Base-by-base conservation (phyloP, 2,113 vertebrate genomes). In the Noctilio leporinus region DNA sequence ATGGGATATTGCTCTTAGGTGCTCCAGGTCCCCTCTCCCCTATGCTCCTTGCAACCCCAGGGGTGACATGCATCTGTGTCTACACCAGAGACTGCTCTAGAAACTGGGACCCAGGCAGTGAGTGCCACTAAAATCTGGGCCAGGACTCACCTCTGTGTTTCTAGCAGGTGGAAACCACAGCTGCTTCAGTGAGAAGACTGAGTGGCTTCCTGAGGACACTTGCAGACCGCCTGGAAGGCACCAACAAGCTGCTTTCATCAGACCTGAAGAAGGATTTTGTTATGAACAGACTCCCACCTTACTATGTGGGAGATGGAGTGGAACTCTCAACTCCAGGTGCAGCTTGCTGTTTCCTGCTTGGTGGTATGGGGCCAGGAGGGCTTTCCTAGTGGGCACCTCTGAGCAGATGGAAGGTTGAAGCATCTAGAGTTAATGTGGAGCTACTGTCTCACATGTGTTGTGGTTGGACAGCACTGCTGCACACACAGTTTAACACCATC, bases 251-350 rank as follows among this genome's bases (percentile, higher is more conserved):
- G 33, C 97, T 98, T 15, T 98, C 99, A 4, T 97, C 98, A 0
- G 98, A 98, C 91, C 99, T 99, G 99, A 99, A 98, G 98, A 99
- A 99, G 96, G 99, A 99, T 97, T 99, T 99, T 85, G 97, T 99
- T 84, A 95, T 7, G 57, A 98, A 98, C 96, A 98, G 99, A 73
- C 89, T 99, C 15, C 99, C 99, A 0, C 99, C 99, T 0, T 99
- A 96, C 94, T 5, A 1, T 0, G 30, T 81, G 82, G 97, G 97
- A 14, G 81, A 95, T 0, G 93, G 97, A 95, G 33, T 97, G 20
- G 98, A 97, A 19, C 16, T 97, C 9, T 83, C 96, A 62, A 91
- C 84, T 10, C 98, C 99, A 98, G 98, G 99, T 99, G 15, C 33
- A 35, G 55, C 75, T 76, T 65, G 38, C 38, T 17, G 0, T 65